These are phyloP conservation scores for Chionomys nivalis DNA, from an alignment of 2,113 vertebrate genomes.

Conservation along the genomic window DNA sequence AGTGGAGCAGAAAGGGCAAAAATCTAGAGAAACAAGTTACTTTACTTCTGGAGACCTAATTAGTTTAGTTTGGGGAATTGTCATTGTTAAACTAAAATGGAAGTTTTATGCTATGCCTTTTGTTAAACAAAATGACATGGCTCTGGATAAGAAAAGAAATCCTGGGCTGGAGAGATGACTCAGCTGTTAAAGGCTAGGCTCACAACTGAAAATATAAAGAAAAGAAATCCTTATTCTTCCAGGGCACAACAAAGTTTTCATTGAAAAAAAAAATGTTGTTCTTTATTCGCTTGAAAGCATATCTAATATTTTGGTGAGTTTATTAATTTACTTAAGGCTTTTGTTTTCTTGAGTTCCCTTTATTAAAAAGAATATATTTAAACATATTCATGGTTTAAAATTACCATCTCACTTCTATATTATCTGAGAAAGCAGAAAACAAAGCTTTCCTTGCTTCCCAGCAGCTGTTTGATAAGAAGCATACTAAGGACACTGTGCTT, in stretches of 20 bases:
- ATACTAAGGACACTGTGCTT: not conserved
- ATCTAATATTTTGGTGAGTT: conserved; percentile 26
- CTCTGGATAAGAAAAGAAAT: not conserved
- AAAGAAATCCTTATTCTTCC: not conserved
- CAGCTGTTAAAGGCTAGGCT: no score
- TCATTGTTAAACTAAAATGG: not conserved
- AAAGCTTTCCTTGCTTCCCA: conserved; percentile 6
- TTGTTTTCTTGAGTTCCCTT: conserved; percentile 26
- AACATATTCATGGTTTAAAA: not conserved
- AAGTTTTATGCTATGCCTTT: not conserved
- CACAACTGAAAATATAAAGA: not conserved
- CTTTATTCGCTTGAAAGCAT: not conserved
- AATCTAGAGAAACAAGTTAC: not conserved
- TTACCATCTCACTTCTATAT: not conserved
- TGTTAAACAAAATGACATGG: not conserved
- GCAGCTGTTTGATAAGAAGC: not conserved
- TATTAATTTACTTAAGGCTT: not conserved
- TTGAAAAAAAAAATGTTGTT: not conserved
- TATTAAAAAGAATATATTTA: not conserved
- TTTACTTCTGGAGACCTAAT: not conserved
- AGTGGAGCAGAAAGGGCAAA: not conserved
- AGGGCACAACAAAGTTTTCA: not conserved
- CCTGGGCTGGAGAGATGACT: no score
- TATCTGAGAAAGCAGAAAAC: conserved; percentile 9
- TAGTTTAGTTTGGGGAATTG: not conserved